These are phyloP conservation scores for Pseudeuparius sepicola DNA, from an alignment of 2,888 invertebrate species.

Conservation along the genomic window DNA sequence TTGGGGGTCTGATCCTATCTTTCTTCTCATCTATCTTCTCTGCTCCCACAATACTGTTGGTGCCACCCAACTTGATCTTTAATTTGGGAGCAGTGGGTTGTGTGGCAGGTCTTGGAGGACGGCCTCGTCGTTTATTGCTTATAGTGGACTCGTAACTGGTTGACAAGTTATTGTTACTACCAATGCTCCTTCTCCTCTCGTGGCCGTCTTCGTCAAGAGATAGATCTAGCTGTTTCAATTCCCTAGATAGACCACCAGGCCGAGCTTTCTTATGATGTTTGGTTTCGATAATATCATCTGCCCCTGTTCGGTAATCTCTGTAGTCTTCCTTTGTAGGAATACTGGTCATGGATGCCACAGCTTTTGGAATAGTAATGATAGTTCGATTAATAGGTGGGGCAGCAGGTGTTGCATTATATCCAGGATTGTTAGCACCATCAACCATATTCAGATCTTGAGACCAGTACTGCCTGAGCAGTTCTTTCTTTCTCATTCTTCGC, in stretches of 20 bases:
- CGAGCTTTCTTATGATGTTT: slow-evolving; percentile 54
- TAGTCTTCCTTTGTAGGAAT: slow-evolving; percentile 82
- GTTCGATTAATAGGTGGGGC: slow-evolving; percentile 54
- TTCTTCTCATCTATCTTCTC: slow-evolving; percentile 40
- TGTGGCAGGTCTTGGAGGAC: slow-evolving; percentile 35
- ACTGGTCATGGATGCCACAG: slow-evolving; percentile 79
- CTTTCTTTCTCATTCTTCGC: slow-evolving; percentile 83
- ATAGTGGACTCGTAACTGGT: slow-evolving; percentile 25
- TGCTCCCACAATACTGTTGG: slow-evolving; percentile 41
- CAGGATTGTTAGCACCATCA: slow-evolving; percentile 51
- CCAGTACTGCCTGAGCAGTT: slow-evolving; percentile 73
- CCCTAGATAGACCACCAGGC: slow-evolving; percentile 45
- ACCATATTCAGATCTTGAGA: slow-evolving; percentile 75
- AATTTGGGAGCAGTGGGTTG: slow-evolving; percentile 41
- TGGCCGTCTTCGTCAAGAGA: slow-evolving; percentile 48
- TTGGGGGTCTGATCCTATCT: slow-evolving; percentile 60
- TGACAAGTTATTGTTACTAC: slow-evolving; percentile 34
- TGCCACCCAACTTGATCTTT: slow-evolving; percentile 58
- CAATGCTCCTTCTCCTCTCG: slow-evolving; percentile 42
- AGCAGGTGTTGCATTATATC: slow-evolving; percentile 48
- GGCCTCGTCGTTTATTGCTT: slow-evolving; percentile 35
- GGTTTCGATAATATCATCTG: slow-evolving; percentile 46
- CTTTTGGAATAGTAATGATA: slow-evolving; percentile 76
- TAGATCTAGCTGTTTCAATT: slow-evolving; percentile 54
- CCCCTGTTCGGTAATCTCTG: slow-evolving; percentile 43